Evolutionary conservation across 2,797 vertebrate species (phyloP), one percentile per base, ranked within the genome.

Genomic region (Spinus olivaceus): DNA sequence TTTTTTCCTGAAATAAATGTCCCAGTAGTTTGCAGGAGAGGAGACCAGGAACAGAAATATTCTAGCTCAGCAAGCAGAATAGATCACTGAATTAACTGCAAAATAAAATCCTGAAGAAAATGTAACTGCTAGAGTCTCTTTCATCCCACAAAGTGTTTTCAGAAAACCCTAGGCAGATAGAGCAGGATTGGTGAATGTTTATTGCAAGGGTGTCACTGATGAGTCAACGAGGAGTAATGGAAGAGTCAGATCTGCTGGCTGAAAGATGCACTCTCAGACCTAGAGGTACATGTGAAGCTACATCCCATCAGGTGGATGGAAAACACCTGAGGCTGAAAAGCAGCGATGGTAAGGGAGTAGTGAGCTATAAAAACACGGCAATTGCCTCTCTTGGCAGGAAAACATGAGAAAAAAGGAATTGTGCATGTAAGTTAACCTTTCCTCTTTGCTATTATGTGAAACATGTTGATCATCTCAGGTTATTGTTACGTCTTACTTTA

Each of bases 251-350:
- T 21, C 78, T 83, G 47, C 70, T 90, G 74, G 59, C 63, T 92
- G 77, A 90, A 92, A 61, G 69, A 92, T 83, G 77, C 57, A 39
- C 47, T 94, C 90, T 64, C 90, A 85, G 33, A 84, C 53, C 77
- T 90, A 39, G 67, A 93, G 74, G 28, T 46, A 67, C 56, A 35
- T 84, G 80, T 41, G 65, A 82, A 92, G 56, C 20, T 90, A 41
- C 71, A 47, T 30, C n/a, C 22, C 41, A 37, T 35, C 42, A 80
- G n/a, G 14, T 50, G 63, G 50, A 63, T 51, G 27, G 86, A 89
- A 92, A 89, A 37, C 65, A 79, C 81, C 70, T 44, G 50, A 86
- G 72, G 78, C 73, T 87, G 46, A 44, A 83, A 86, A 94, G 39
- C 44, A 85, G 33, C 20, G 59, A 60, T 41, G 39, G 25, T 25